These are phyloP conservation scores for Nycteola revayana DNA, from an alignment of 2,888 invertebrate genomes.

Conservation along the genomic window DNA sequence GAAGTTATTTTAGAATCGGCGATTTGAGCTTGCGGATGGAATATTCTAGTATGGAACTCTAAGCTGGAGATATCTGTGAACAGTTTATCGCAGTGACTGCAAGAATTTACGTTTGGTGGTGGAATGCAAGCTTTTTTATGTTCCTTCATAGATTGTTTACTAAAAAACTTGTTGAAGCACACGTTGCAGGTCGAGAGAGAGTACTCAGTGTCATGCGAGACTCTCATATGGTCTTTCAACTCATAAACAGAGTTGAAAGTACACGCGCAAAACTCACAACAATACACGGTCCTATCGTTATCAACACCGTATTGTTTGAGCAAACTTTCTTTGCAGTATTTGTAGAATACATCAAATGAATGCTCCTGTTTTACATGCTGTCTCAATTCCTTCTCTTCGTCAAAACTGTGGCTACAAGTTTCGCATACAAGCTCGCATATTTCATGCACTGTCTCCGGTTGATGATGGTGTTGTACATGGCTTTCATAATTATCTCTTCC, in stretches of 20 bases:
- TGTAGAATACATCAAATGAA: slow-evolving; percentile 57
- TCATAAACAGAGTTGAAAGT: slow-evolving; percentile 48
- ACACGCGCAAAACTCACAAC: slow-evolving; percentile 56
- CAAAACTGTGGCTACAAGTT: slow-evolving; percentile 43
- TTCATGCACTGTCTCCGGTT: slow-evolving; percentile 10
- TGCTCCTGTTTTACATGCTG: slow-evolving; percentile 58
- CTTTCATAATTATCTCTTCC: slow-evolving; percentile 38
- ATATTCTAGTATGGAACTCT: slow-evolving; percentile 60
- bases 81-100: slow-evolving; percentile 59
- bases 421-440: slow-evolving; percentile 36
- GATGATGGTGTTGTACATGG: slow-evolving; percentile 33
- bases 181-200: slow-evolving; percentile 58
- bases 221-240: slow-evolving; percentile 57
- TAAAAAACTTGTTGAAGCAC: slow-evolving; percentile 61
- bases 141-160: slow-evolving; percentile 46
- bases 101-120: slow-evolving; percentile 51
- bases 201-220: slow-evolving; percentile 54
- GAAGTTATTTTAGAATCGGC: slow-evolving; percentile 54
- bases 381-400: slow-evolving; percentile 45
- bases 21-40: slow-evolving; percentile 62
- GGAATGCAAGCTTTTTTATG: slow-evolving; percentile 58
- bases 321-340: slow-evolving; percentile 54
- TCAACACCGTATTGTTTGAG: slow-evolving; percentile 33
- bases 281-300: slow-evolving; percentile 29
- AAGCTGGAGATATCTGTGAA: slow-evolving; percentile 63